Conservation (phyloP, 2,113 vertebrate species). For the Hippoglossus stenolepis region DNA sequence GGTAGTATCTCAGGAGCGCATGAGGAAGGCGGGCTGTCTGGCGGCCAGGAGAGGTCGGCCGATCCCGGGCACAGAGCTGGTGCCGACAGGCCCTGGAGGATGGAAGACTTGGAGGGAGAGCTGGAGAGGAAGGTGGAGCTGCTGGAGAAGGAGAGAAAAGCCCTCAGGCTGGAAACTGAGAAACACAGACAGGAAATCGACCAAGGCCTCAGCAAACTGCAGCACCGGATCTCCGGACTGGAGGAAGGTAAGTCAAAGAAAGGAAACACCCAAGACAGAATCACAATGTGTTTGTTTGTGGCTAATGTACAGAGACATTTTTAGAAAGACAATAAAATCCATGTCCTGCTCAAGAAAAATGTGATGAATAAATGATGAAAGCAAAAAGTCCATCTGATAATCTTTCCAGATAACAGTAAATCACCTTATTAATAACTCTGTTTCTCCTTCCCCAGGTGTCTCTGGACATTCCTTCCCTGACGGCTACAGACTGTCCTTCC, state of each 20-base stretch:
- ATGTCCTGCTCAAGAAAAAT: too few species aligned
- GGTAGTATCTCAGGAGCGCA: slow-evolving; percentile 28
- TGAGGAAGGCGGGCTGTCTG: slow-evolving; percentile 37
- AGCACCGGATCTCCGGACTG: slow-evolving; percentile 87
- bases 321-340: too few species aligned
- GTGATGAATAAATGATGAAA: slow-evolving; percentile 38
- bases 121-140: slow-evolving; percentile 91
- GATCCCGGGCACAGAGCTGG: slow-evolving; percentile 49
- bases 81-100: slow-evolving; percentile 77
- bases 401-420: too few species aligned
- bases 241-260: slow-evolving; percentile 86
- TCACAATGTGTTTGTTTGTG: too few species aligned
- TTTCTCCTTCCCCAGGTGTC: slow-evolving; percentile 19
- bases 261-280: neutral
- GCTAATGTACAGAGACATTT: too few species aligned
- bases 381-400: neutral
- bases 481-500: slow-evolving; percentile 92
- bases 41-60: slow-evolving; percentile 44
- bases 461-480: slow-evolving; percentile 84
- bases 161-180: slow-evolving; percentile 82
- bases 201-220: slow-evolving; percentile 87
- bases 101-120: slow-evolving; percentile 93
- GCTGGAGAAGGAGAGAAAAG: slow-evolving; percentile 90
- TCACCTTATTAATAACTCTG: too few species aligned
- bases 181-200: slow-evolving; percentile 89